A percentile compares a stretch with the other conserved stretches of the same genome.
These are phyloP conservation scores for Coenonympha glycerion DNA, from an alignment of 2,888 invertebrate genomes.

Conservation along the genomic window DNA sequence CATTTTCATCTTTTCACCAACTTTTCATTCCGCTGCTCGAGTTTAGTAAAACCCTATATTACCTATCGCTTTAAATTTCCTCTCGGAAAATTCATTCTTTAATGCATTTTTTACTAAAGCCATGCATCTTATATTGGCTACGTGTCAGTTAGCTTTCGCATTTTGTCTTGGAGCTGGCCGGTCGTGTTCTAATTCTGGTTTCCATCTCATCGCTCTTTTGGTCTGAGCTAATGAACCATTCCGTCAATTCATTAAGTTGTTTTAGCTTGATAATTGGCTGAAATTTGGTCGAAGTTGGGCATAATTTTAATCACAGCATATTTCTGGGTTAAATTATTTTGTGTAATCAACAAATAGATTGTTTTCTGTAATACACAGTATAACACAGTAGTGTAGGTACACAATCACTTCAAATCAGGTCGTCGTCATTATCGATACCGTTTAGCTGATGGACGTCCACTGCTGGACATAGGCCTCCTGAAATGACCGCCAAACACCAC, in stretches of 20 bases:
- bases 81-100: conserved; percentile 18
- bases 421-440: too few species aligned
- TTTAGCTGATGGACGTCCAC: too few species aligned
- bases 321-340: too few species aligned
- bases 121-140: conserved; percentile 8
- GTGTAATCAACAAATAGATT: too few species aligned
- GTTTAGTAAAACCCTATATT: conserved; percentile 26
- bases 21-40: conserved; percentile 32
- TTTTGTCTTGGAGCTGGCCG: neutral
- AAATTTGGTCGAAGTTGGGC: too few species aligned
- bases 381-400: too few species aligned
- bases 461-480: too few species aligned
- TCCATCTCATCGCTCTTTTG: neutral
- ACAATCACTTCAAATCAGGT: too few species aligned
- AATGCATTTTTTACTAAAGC: conserved; percentile 11
- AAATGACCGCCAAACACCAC: too few species aligned
- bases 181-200: neutral
- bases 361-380: too few species aligned
- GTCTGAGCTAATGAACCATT: neutral
- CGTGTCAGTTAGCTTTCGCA: conserved; percentile 7
- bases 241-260: neutral
- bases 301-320: too few species aligned
- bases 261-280: too few species aligned
- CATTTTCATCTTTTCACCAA: conserved; percentile 35
- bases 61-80: conserved; percentile 20